Conservation (phyloP, 2,797 vertebrate species). For the Odontamblyopus rebecca region DNA sequence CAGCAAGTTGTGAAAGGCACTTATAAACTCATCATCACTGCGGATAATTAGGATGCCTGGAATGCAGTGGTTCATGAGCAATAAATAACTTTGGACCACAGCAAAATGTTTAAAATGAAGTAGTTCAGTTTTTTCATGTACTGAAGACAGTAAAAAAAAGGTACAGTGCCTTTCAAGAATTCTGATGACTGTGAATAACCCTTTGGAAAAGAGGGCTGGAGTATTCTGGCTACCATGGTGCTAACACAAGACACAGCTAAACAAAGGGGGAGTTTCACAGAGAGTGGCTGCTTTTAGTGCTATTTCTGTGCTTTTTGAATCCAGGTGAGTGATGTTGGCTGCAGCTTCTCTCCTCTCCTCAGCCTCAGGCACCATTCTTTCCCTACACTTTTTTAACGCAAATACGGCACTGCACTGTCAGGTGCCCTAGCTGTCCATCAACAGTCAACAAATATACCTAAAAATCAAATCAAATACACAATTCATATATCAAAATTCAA, state of each 20-base stretch:
- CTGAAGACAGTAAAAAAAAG: slow-evolving; percentile 12
- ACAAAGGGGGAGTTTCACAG: slow-evolving; percentile 75
- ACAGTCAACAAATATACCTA: not conserved
- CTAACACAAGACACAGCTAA: slow-evolving; percentile 54
- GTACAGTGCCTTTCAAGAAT: slow-evolving; percentile 5
- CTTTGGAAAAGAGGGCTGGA: slow-evolving; percentile 39
- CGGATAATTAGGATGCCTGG: no score
- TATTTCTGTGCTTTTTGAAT: slow-evolving; percentile 78
- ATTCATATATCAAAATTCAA: no score
- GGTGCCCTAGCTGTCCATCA: slow-evolving; percentile 28
- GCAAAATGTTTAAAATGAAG: no score
- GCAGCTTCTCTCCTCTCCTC: slow-evolving; percentile 72
- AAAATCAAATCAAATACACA: not conserved
- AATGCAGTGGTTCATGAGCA: no score
- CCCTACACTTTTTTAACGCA: slow-evolving; percentile 26
- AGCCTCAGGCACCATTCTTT: slow-evolving; percentile 68
- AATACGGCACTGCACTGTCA: slow-evolving; percentile 54
- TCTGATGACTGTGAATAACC: slow-evolving; percentile 41
- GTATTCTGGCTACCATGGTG: slow-evolving; percentile 43
- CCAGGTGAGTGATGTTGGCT: slow-evolving; percentile 76
- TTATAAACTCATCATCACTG: no score
- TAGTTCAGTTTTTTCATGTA: no score
- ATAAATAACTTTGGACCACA: no score
- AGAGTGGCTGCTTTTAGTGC: slow-evolving; percentile 77
- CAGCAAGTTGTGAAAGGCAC: no score